Conservation (phyloP, 2,113 vertebrate genomes). For the Pica pica region DNA sequence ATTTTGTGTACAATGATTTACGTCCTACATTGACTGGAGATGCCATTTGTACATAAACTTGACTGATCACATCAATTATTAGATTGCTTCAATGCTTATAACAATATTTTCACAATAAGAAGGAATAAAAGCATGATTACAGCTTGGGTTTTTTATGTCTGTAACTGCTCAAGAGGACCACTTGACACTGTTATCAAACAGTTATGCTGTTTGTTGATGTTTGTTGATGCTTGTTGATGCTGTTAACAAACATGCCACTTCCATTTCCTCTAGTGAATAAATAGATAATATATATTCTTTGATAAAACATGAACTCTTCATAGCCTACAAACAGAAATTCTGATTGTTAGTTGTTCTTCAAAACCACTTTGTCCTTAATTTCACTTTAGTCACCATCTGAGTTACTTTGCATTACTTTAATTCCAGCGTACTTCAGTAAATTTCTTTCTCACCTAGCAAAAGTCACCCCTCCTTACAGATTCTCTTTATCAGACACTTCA, state of each 20-base stretch:
- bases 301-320: background rate
- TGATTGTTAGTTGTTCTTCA: background rate
- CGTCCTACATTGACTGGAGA: background rate
- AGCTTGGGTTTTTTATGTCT: background rate
- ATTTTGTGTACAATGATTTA: background rate
- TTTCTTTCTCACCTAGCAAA: background rate
- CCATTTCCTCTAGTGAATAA: background rate
- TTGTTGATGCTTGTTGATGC: background rate
- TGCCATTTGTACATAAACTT: background rate
- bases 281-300: background rate
- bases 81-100: background rate
- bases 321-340: background rate
- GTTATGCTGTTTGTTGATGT: too few relatives aligned
- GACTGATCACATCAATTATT: background rate
- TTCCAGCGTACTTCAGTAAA: background rate
- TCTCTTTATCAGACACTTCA: background rate
- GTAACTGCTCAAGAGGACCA: background rate
- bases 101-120: background rate
- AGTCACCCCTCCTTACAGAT: background rate
- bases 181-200: background rate
- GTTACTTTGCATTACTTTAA: background rate
- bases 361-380: background rate
- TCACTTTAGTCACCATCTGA: background rate
- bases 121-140: background rate
- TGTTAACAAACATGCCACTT: background rate